A percentile compares a stretch with the other conserved stretches of the same genome.
phyloP scores from a whole-genome alignment of 2,888 invertebrate species.

The Drosophila kambysellisi region DNA sequence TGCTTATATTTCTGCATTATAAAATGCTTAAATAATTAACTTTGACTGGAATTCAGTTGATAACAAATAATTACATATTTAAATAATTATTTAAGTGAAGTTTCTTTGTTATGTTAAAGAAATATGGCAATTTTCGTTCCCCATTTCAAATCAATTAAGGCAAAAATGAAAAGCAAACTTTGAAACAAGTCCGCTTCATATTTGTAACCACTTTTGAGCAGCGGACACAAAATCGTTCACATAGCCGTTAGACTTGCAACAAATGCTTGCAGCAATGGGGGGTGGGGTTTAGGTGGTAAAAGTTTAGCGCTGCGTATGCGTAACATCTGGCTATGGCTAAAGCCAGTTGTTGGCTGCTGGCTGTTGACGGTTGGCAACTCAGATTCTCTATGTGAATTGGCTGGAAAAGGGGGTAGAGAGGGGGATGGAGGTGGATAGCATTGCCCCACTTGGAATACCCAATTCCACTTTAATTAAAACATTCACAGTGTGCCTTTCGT shows the following conservation, averaged over 20 bases:
- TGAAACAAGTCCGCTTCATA: constrained; percentile 4
- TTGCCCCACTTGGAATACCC: constrained; percentile 77
- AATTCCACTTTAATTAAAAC: constrained; percentile 83
- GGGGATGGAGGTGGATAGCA: neutral
- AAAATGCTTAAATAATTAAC: neutral
- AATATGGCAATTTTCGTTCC: constrained; percentile 1
- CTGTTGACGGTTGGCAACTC: constrained; percentile 52
- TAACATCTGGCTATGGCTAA: constrained; percentile 74
- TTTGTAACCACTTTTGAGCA: constrained; percentile 6
- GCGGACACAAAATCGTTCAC: constrained; percentile 20
- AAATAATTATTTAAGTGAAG: neutral
- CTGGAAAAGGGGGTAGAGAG: neutral
- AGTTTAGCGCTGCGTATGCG: constrained; percentile 77
- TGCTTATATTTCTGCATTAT: neutral
- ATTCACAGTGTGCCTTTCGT: constrained; percentile 64
- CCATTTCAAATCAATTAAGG: constrained; percentile 3
- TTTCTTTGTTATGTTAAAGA: neutral
- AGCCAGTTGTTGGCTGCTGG: constrained; percentile 41
- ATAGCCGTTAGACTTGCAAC: constrained; percentile 42
- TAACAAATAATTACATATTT: neutral
- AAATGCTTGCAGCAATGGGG: constrained; percentile 7
- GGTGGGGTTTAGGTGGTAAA: constrained; percentile 52
- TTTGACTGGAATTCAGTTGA: neutral
- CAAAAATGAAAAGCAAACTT: neutral
- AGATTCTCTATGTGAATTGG: constrained; percentile 26